Evolutionary conservation across 2,113 vertebrate genomes (phyloP), one percentile per base, ranked within the genome.

Genomic region (Cyrtonyx montezumae): DNA sequence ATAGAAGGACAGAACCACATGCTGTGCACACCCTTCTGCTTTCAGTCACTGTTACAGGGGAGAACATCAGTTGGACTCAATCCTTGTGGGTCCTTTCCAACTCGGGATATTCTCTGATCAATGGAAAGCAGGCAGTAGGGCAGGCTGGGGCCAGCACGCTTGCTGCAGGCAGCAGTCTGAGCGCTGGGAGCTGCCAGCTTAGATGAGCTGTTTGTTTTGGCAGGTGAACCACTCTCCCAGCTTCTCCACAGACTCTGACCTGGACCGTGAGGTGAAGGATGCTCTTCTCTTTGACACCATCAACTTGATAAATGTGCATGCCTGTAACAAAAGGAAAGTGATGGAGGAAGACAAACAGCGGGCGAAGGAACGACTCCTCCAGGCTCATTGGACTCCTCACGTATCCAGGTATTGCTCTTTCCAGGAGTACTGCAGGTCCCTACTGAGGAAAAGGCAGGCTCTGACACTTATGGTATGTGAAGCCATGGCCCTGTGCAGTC

Each of bases 221-320:
- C 96, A 98, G 98, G 98, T 98, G 66, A 98, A 98, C 86, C 98
- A 98, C 91, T 98, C 98, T 43, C 98, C 98, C 45, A 98, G 98
- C 93, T 98, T 98, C 94, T 97, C 83, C 95, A 98, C 98, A 0
- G 98, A 98, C 91, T 98, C 98, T 4, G 75, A 45, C 58, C 96
- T 98, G 13, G 98, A 98, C 78, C 84, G 32, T 1, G 98, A 98
- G 82, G 98, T 98, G 77, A 98, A 98, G 90, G 97, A 98, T 13
- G 95, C 97, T 3, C 97, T 98, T 28, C 97, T 98, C n/a, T 95
- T 94, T 8, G 98, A 98, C 3, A 93, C 98, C 37, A 93, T 98
- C 91, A 97, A 91, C 37, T 95, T 98, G 42, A 92, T 98, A 71
- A 98, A 98, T 2, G 92, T 98, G 65, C 94, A 79, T 1, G 96